Evolutionary conservation across 1,140 invertebrate species (phyloP), one percentile per base, ranked within the genome.

Genomic region (Brachionus rotundiformis): DNA sequence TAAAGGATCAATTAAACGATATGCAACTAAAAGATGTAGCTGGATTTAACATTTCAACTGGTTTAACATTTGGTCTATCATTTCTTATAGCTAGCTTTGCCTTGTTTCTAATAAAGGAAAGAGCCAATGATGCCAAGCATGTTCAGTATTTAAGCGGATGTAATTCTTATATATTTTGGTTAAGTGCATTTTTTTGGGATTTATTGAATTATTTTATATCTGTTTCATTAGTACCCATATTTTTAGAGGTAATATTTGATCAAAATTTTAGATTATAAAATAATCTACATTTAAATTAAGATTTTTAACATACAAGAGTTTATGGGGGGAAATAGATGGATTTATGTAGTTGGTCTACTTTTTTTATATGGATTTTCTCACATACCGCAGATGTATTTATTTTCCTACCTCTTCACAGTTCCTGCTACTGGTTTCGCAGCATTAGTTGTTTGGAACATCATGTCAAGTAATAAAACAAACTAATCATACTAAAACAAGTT

Each of bases 101-200:
- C 31, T 33, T 73, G n/a, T 82, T 71, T 73, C 27, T 82, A 13
- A 73, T 82, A 10, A 82, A 82, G 49, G 81, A 82, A 75, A 71
- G 23, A 71, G n/a, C 54, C 4, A 39, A 31, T 5, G 47, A 73
- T 59, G 41, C 81, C 13, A 82, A 82, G 27, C 65, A 71, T 59
- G n/a, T 82, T 25, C 81, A 82, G 49, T 82, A 63, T 81, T 85
- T 88, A 23, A 86, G 86, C 82, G 87, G 87, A 2, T 92, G 92
- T 0, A 90, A 91, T 49, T 90, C 92, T 0, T 87, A 90, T 19
- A 90, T 90, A 0, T 92, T 92, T 86, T 94, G 93, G 93, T 71
- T 90, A 0, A 88, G 91, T 0, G 91, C 91, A 1, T 91, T 92
- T 16, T 44, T 92, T 0, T 94, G 92, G 91, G 93, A 95, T 82